Conservation (phyloP, 1,140 invertebrate genomes). For the Samia ricini region DNA sequence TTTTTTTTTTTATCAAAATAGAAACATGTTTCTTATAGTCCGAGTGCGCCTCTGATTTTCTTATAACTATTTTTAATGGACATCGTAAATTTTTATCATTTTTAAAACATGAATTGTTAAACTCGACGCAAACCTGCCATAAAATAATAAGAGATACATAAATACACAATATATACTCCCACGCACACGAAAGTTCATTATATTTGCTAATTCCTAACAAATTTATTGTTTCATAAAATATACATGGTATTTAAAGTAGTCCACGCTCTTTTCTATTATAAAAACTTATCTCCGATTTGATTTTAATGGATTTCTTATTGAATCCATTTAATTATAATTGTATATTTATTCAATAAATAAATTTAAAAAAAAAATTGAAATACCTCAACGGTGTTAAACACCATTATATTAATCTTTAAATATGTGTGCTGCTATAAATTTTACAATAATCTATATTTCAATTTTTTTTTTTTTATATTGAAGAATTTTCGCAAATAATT, state of each 20-base stretch:
- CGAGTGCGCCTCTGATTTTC: not conserved
- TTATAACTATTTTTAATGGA: not conserved
- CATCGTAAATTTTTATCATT: not conserved
- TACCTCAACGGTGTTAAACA: no score
- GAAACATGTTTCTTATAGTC: no score
- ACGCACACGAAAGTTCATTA: conserved; percentile 9
- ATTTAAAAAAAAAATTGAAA: no score
- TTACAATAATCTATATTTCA: no score
- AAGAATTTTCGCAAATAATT: no score
- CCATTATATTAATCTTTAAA: no score
- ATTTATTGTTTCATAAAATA: conserved; percentile 11
- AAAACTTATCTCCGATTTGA: not conserved
- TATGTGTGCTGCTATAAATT: no score
- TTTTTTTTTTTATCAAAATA: no score
- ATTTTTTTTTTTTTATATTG: no score
- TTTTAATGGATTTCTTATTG: not conserved
- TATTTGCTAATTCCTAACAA: conserved; percentile 11
- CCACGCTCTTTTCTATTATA: not conserved
- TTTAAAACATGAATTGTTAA: not conserved
- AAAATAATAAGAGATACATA: conserved; percentile 1
- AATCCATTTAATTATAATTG: not conserved
- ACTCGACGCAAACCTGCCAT: not conserved
- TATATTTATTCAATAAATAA: not conserved
- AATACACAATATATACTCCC: conserved; percentile 8
- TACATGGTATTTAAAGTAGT: not conserved